Evolutionary conservation across 1,140 invertebrate genomes (phyloP), one percentile per base, ranked within the genome.

Genomic region (Drosophila bipectinata): DNA sequence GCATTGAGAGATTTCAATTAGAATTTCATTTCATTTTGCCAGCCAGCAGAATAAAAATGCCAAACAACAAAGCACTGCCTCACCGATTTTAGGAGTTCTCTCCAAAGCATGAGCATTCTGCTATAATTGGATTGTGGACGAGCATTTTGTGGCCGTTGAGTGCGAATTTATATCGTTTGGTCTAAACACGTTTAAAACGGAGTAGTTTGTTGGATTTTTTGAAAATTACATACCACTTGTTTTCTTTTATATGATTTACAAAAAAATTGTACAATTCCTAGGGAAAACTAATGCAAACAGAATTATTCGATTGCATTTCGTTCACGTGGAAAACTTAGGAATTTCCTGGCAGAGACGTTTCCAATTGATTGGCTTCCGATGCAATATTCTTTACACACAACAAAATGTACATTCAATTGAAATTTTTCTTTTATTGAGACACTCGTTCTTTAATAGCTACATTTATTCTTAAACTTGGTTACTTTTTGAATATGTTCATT

Each of bases 1-100:
- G 79, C 79, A 77, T 67, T 51, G 73, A 81, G 80, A 75, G 77
- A 73, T 88, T 87, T 88, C 79, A 88, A 88, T 88, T 88, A 88
- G 72, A 89, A 77, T 83, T 88, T 79, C 74, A 79, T 58, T 82
- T 83, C 56, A 51, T 52, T 62, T 62, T 74, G 51, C 39, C 48
- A 32, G 61, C 15, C 52, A 48, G 59, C 54, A 68, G 54, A 68
- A 53, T 74, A 64, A 55, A 74, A 74, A 59, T 18, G 28, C n/a
- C 54, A 61, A 80, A 72, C 64, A 56, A 60, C 52, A 53, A 66
- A 37, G 52, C 32, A 56, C 47, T 58, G 61, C 39, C 52, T 66
- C 34, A 53, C 49, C 45, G 44, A 60, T 69, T 69, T 69, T 32
- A 15, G 52, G 9, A 4, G 41, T 26, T 69, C 21, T 26, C 34